A percentile compares a stretch with the other conserved stretches of the same genome.
Conservation (phyloP, 2,888 invertebrate species). For the Tinea pellionella region DNA sequence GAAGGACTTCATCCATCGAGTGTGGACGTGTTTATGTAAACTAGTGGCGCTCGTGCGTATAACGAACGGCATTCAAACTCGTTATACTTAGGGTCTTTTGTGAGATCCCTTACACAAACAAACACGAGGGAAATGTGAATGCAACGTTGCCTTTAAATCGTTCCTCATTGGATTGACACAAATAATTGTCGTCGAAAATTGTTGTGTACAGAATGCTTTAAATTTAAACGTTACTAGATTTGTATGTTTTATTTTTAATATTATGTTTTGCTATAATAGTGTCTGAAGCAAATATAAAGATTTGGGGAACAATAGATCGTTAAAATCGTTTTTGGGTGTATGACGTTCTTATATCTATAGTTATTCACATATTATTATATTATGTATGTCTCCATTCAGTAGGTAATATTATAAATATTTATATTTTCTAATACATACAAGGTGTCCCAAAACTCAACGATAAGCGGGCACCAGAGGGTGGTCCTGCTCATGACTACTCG, state of each 20-base stretch:
- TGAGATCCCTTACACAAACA: slow-evolving; percentile 17
- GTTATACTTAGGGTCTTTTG: slow-evolving; percentile 26
- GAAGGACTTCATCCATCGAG: not conserved
- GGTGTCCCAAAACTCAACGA: no score
- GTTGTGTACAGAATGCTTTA: not conserved
- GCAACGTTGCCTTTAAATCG: slow-evolving; percentile 2
- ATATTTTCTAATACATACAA: no score
- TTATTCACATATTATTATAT: no score
- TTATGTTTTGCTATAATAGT: not conserved
- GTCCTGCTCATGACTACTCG: no score
- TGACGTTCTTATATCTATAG: not conserved
- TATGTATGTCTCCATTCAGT: no score
- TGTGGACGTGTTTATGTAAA: not conserved
- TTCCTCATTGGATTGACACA: slow-evolving; percentile 12
- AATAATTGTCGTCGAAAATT: not conserved
- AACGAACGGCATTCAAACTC: slow-evolving; percentile 9
- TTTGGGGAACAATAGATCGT: not conserved
- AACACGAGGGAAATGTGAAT: slow-evolving; percentile 15
- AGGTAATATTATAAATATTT: no score
- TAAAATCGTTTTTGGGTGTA: not conserved
- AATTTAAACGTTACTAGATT: not conserved
- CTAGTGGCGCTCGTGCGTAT: not conserved
- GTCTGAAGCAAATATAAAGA: not conserved
- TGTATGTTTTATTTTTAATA: not conserved
- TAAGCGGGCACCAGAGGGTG: no score